These are phyloP conservation scores for Saccopteryx leptura DNA, from an alignment of 2,113 vertebrate species.

Conservation along the genomic window DNA sequence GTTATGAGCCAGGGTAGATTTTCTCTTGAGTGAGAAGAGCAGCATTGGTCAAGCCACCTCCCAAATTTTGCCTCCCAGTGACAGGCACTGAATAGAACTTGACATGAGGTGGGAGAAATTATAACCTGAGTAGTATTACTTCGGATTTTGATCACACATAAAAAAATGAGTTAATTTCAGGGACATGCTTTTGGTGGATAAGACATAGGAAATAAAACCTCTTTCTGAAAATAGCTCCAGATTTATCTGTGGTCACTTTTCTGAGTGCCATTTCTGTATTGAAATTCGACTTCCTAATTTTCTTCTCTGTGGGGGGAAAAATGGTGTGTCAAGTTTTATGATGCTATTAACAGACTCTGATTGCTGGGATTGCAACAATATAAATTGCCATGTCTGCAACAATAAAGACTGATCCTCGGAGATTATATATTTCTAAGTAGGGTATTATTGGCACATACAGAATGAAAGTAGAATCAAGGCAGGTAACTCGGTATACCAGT, in stretches of 20 bases:
- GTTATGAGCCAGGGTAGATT: not conserved
- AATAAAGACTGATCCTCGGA: conserved; percentile 54
- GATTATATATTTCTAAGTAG: conserved; percentile 58
- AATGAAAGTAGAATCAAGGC: conserved; percentile 50
- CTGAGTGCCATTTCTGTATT: conserved; percentile 57
- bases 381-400: conserved; percentile 58
- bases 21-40: not conserved
- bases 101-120: not conserved
- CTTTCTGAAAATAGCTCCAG: conserved; percentile 69
- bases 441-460: conserved; percentile 57
- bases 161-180: conserved; percentile 68
- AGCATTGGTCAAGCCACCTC: not conserved
- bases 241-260: conserved; percentile 76
- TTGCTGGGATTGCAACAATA: conserved; percentile 38
- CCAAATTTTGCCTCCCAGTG: not conserved
- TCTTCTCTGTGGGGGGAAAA: conserved; percentile 59
- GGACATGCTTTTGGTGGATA: conserved; percentile 18
- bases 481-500: not conserved
- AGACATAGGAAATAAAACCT: conserved; percentile 56
- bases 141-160: conserved; percentile 46
- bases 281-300: conserved; percentile 79
- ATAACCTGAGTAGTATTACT: not conserved
- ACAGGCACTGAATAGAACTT: not conserved
- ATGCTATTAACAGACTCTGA: conserved; percentile 69
- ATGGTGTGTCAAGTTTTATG: conserved; percentile 79